A percentile compares a stretch with the other conserved stretches of the same genome.
Conservation (phyloP, 2,888 invertebrate species). For the Tigriopus californicus region DNA sequence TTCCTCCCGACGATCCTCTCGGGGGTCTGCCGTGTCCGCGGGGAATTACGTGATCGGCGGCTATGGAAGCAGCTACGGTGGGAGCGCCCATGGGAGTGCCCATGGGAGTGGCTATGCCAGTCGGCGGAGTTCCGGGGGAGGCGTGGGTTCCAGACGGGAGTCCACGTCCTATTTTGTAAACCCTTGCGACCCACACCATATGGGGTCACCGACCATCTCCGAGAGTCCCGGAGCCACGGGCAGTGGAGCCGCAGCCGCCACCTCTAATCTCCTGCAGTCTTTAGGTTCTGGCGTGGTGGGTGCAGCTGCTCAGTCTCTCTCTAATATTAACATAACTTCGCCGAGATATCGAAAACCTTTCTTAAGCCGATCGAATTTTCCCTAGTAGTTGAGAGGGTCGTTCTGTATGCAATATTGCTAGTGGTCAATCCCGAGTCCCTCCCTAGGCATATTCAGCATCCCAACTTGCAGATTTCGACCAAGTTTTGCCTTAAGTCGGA, state of each 20-base stretch:
- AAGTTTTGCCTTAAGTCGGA: too few species aligned
- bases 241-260: not conserved
- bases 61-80: not conserved
- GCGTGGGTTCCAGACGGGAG: not conserved
- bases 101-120: slow-evolving; percentile 5
- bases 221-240: not conserved
- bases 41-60: not conserved
- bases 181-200: too few species aligned
- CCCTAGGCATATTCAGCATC: too few species aligned
- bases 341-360: slow-evolving; percentile 11
- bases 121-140: not conserved
- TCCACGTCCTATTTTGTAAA: too few species aligned
- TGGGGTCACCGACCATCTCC: not conserved
- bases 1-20: slow-evolving; percentile 6
- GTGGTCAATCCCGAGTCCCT: too few species aligned
- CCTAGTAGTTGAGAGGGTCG: too few species aligned
- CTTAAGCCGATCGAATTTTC: not conserved
- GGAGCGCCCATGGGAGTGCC: not conserved
- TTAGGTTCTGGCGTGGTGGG: slow-evolving; percentile 14
- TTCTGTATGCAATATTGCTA: too few species aligned
- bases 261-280: not conserved
- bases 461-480: too few species aligned
- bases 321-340: not conserved
- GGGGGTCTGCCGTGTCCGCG: slow-evolving; percentile 7
- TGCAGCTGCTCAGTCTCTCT: slow-evolving; percentile 12